Evolutionary conservation across 2,888 invertebrate species (phyloP).

Genomic region (Quadroppia sp.): DNA sequence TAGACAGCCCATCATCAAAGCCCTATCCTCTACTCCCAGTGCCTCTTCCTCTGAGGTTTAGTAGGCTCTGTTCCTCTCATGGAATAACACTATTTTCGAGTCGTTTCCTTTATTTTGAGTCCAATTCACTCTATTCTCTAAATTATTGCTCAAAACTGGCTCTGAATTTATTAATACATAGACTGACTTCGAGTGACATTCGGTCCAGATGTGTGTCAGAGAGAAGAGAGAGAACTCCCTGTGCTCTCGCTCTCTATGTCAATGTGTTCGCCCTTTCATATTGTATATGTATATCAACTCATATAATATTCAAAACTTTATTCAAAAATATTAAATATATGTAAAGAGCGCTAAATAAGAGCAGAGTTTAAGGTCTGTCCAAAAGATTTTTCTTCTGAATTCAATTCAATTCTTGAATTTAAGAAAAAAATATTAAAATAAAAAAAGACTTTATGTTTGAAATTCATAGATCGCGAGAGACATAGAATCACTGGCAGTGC

Average conservation of each 20-base stretch:
- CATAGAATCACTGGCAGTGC: background rate
- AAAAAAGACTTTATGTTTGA: too few relatives aligned
- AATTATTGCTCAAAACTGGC: background rate
- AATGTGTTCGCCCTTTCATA: too few relatives aligned
- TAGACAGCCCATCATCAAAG: background rate
- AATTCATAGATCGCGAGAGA: too few relatives aligned
- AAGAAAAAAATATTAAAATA: too few relatives aligned
- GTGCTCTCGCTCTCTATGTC: background rate
- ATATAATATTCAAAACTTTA: background rate
- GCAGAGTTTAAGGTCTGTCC: background rate
- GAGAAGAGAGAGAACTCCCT: background rate
- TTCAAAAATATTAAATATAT: background rate
- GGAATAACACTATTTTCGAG: background rate
- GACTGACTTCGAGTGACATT: background rate
- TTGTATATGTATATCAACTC: background rate
- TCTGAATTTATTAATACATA: background rate
- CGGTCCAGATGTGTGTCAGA: background rate
- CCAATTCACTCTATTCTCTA: background rate
- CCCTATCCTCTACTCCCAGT: background rate
- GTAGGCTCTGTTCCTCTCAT: background rate
- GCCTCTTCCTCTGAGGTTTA: background rate
- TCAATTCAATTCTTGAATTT: background rate
- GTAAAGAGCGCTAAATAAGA: background rate
- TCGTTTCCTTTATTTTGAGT: background rate
- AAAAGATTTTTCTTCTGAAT: background rate